A percentile compares a stretch with the other conserved stretches of the same genome.
These are phyloP conservation scores for Gobius niger DNA, from an alignment of 2,113 vertebrate species.

Conservation along the genomic window DNA sequence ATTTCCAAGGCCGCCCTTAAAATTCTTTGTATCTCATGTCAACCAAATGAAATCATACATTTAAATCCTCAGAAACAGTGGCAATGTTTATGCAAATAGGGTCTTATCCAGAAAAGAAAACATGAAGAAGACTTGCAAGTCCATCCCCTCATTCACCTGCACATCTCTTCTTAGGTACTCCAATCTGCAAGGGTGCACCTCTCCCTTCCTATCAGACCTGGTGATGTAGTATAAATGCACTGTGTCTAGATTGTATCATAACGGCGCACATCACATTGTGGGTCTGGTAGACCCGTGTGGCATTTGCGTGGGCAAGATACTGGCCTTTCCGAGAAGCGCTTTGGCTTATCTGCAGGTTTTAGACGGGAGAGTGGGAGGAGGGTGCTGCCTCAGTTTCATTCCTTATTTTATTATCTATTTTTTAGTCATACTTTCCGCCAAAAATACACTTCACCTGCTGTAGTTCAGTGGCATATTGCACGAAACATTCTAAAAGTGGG, in stretches of 20 bases:
- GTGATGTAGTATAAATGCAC: constrained; percentile 38
- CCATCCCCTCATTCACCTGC: too few relatives aligned
- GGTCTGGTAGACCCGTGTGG: constrained; percentile 24
- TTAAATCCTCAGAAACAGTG: too few relatives aligned
- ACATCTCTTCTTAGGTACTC: not conserved
- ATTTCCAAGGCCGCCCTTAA: too few relatives aligned
- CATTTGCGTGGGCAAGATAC: constrained; percentile 34
- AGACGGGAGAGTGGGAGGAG: constrained; percentile 24
- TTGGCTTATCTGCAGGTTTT: constrained; percentile 38
- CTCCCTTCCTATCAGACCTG: not conserved
- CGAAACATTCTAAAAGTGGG: not conserved
- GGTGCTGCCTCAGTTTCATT: not conserved
- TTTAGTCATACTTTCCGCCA: not conserved
- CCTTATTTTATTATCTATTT: too few relatives aligned
- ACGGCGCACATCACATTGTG: constrained; percentile 29
- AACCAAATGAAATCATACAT: not conserved
- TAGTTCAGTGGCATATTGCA: too few relatives aligned
- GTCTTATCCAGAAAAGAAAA: too few relatives aligned
- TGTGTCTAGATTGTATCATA: constrained; percentile 35
- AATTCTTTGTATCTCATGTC: not conserved
- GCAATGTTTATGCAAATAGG: too few relatives aligned
- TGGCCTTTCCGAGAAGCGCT: constrained; percentile 25
- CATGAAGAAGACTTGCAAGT: not conserved
- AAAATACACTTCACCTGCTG: not conserved
- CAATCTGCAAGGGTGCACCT: not conserved